Base-by-base conservation (phyloP, 1,140 invertebrate genomes). In the Sminthurinus signatus region DNA sequence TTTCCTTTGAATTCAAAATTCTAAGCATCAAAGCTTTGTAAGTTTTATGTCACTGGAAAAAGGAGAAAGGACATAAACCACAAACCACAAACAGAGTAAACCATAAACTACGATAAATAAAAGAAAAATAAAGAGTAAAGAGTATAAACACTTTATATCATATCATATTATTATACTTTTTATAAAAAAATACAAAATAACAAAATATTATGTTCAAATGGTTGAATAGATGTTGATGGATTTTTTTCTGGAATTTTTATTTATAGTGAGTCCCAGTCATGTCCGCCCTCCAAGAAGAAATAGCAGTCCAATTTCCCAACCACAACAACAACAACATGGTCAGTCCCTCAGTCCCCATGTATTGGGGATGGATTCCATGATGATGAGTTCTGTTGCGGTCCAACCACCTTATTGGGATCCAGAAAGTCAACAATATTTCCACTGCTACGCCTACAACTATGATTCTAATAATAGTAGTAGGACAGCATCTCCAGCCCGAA, bases 351-450 rank as follows among this genome's bases (percentile, higher is more conserved):
- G 36, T 28, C 54, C 54, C 3, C 54, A 56, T 23, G 31, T 56
- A 2, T 21, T 56, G 19, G 54, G 39, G 5, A 19, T 56, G n/a
- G n/a, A n/a, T n/a, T n/a, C n/a, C n/a, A n/a, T n/a, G n/a, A n/a
- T n/a, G n/a, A n/a, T n/a, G n/a, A 56, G n/a, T 56, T 21, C 54
- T n/a, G 10, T 36, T 31, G 28, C 54, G 10, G 54, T 56, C 4
- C 54, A 56, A 27, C 54, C 54, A 23, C 54, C 54, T 2, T 56
- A 56, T 31, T 56, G 54, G 54, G 54, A 56, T 39, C 28, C 54
- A 19, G 54, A 56, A 28, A 56, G 54, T 42, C 54, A 56, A 42
- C 54, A 56, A 28, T 56, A 56, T 56, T 42, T 39, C 36, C 23
- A 56, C 21, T 56, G 28, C 23, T 39, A 56, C 31, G 21, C 10